Percentiles rank a stretch among this genome's conserved stretches.
Evolutionary conservation across 2,888 invertebrate species (phyloP).

Genomic region (Ochropacha duplaris): DNA sequence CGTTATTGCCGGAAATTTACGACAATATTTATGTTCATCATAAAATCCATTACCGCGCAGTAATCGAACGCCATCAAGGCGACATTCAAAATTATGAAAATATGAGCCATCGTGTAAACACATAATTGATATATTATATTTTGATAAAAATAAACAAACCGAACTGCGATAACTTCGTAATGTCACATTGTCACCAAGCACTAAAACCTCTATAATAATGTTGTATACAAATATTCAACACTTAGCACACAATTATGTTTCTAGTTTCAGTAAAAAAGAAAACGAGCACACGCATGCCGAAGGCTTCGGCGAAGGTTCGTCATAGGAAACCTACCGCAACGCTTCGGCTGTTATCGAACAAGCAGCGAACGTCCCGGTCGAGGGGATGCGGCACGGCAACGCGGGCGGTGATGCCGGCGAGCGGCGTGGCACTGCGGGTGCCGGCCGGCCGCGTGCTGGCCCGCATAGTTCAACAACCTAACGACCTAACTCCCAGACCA

Average conservation of each 20-base stretch:
- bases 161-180: conserved; percentile 43
- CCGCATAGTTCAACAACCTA: conserved; percentile 48
- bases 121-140: neutral
- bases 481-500: conserved; percentile 54
- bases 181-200: conserved; percentile 25
- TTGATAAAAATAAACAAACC: conserved; percentile 38
- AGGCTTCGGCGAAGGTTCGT: conserved; percentile 43
- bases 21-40: neutral
- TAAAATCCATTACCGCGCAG: neutral
- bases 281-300: conserved; percentile 36
- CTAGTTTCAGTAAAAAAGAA: conserved; percentile 42
- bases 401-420: conserved; percentile 64
- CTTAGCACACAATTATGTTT: conserved; percentile 25
- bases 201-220: conserved; percentile 32
- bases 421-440: conserved; percentile 77
- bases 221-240: conserved; percentile 37
- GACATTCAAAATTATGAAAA: neutral
- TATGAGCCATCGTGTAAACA: conserved; percentile 1
- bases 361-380: conserved; percentile 39
- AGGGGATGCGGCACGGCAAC: conserved; percentile 33
- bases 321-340: conserved; percentile 68
- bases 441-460: conserved; percentile 70
- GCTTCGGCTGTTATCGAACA: conserved; percentile 58
- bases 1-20: neutral
- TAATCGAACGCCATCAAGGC: neutral